These are phyloP conservation scores for Hydractinia symbiolongicarpus DNA, from an alignment of 30 jellyfish, hydroid and myxozoan genomes.

Conservation along the genomic window DNA sequence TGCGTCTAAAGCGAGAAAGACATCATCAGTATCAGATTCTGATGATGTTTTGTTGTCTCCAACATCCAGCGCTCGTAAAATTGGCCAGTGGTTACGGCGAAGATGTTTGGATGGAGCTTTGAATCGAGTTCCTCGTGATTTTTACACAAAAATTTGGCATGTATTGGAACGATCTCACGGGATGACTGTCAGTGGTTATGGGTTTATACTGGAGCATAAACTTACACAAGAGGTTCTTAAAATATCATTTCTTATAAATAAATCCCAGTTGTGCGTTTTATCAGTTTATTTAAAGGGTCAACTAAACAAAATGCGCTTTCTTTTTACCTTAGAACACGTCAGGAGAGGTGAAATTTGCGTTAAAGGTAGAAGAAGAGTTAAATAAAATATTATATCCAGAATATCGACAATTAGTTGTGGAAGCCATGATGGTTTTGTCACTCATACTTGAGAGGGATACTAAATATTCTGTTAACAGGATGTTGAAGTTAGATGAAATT, in stretches of 20 bases:
- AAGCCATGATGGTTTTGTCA: conserved; percentile 85
- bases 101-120: conserved; percentile 97
- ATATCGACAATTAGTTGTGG: conserved; percentile 90
- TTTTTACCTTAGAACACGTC: conserved; percentile 73
- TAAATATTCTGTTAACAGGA: conserved; percentile 24
- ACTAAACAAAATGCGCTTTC: too few species aligned
- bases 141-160: conserved; percentile 80
- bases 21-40: too few species aligned
- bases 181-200: conserved; percentile 12
- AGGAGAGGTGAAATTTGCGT: conserved; percentile 93
- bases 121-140: conserved; percentile 84
- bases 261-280: too few species aligned
- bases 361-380: conserved; percentile 80
- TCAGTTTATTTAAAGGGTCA: too few species aligned
- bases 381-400: conserved; percentile 86
- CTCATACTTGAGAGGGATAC: conserved; percentile 56
- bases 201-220: conserved; percentile 26
- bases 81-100: conserved; percentile 98
- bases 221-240: conserved; percentile 39
- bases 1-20: too few species aligned
- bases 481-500: conserved; percentile 59
- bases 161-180: conserved; percentile 49
- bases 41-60: background rate
- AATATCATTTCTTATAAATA: too few species aligned
- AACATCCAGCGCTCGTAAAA: conserved; percentile 17